Base-by-base conservation (phyloP, 2,797 vertebrate species). In the Betta splendens region DNA sequence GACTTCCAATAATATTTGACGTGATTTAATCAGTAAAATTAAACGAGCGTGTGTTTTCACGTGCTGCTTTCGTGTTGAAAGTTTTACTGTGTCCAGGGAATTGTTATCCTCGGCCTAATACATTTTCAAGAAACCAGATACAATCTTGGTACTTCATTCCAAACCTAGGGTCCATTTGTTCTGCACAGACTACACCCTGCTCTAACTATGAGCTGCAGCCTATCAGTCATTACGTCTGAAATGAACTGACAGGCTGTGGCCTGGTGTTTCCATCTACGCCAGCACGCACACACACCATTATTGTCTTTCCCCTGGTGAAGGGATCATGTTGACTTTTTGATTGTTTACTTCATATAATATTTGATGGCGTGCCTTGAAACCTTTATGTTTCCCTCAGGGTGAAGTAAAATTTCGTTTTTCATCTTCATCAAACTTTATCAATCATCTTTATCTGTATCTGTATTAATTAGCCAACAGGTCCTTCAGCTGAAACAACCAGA, bases 51-150 rank as follows among this genome's bases (percentile, higher is more conserved):
- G 1, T 16, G 3, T 36, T 9, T 36, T 36, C 17, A 35, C 7
- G 8, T n/a, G 17, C 32, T 18, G 16, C 3, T 28, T 9, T 35
- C 10, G 18, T 43, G 7, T 7, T 23, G 3, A 40, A 44, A 1
- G 20, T 45, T 67, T 74, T 12, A 9, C 5, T 44, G 43, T 33
- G 35, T 45, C 5, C 29, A 25, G 16, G 10, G 10, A 42, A 23
- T 25, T 45, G 15, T 46, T 65, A 55, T 69, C 23, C 18, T 44
- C 13, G 51, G 38, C 3, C 11, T 50, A 49, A 54, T 50, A 28
- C 35, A 63, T 49, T 80, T 68, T 62, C 35, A 60, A 50, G 42
- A 38, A 22, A 60, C 67, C 63, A 43, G 79, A 84, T 77, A 68
- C 49, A 68, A 83, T 80, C 73, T 77, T 58, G 33, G 43, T 53